Conservation (phyloP, 2,113 vertebrate genomes). For the Oreochromis spilurus region DNA sequence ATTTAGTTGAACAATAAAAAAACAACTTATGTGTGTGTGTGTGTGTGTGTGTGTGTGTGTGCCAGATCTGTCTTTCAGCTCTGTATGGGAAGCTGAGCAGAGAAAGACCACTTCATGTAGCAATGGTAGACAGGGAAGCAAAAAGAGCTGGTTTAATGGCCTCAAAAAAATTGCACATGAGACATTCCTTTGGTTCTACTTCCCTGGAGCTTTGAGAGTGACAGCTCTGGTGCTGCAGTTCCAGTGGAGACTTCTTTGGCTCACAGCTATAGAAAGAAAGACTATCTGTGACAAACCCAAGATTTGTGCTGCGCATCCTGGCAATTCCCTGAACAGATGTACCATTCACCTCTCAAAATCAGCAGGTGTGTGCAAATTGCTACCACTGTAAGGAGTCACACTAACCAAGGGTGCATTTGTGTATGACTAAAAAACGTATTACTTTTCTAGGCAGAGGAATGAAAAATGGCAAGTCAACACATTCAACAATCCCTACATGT, state of each 20-base stretch:
- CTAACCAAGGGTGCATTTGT: background rate
- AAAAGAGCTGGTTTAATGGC: constrained; percentile 70
- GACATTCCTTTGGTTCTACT: constrained; percentile 49
- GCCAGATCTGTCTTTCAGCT: constrained; percentile 13
- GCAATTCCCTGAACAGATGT: constrained; percentile 20
- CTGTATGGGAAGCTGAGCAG: background rate
- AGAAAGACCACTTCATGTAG: constrained; percentile 64
- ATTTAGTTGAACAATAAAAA: background rate
- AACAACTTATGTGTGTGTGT: background rate
- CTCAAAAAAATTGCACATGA: constrained; percentile 70
- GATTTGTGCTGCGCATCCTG: constrained; percentile 3
- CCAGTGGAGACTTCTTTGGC: constrained; percentile 52
- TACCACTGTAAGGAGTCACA: constrained; percentile 2
- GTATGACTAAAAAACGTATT: background rate
- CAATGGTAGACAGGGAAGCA: constrained; percentile 71
- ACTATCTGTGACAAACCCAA: constrained; percentile 13
- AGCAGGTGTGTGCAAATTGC: background rate
- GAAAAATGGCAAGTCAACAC: background rate
- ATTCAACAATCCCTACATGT: background rate
- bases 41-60: background rate
- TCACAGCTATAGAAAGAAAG: background rate
- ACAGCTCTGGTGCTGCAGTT: constrained; percentile 68
- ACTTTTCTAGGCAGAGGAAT: background rate
- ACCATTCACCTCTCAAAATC: constrained; percentile 12
- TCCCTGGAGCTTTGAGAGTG: constrained; percentile 75